Conservation (phyloP, 2,888 invertebrate species). For the Troilus luridus region DNA sequence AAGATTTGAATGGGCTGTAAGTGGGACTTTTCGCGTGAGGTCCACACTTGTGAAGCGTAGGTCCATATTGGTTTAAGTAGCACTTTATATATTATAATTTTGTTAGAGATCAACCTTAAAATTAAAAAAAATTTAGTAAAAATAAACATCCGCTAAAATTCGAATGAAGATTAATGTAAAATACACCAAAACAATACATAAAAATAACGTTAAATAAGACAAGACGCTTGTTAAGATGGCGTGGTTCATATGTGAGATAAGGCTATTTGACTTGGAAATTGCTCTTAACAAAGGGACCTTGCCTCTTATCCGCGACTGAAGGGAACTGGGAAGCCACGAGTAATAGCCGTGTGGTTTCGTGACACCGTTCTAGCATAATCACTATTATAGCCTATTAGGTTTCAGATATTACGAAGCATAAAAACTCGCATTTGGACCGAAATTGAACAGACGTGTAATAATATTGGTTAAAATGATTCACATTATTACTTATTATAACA, state of each 20-base stretch:
- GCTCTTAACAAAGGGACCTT: not conserved
- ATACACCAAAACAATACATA: not conserved
- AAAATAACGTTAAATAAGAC: not conserved
- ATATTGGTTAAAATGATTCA: too few species aligned
- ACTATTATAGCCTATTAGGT: not conserved
- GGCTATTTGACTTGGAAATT: slow-evolving; percentile 2
- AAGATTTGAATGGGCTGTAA: too few species aligned
- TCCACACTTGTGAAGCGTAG: too few species aligned
- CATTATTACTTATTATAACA: too few species aligned
- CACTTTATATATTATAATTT: too few species aligned
- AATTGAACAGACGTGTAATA: not conserved
- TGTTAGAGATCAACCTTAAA: too few species aligned
- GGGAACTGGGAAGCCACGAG: not conserved
- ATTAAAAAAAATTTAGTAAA: too few species aligned
- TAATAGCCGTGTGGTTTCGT: not conserved
- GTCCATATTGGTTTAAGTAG: too few species aligned
- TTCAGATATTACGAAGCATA: not conserved
- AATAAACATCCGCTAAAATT: not conserved
- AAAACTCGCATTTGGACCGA: not conserved
- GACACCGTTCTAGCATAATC: not conserved
- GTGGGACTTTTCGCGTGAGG: too few species aligned
- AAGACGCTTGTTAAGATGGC: not conserved
- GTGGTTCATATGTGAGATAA: not conserved
- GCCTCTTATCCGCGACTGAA: not conserved
- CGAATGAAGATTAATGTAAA: not conserved